Conservation (phyloP, 64 coral and sea anemone species). For the Platygyra sinensis region DNA sequence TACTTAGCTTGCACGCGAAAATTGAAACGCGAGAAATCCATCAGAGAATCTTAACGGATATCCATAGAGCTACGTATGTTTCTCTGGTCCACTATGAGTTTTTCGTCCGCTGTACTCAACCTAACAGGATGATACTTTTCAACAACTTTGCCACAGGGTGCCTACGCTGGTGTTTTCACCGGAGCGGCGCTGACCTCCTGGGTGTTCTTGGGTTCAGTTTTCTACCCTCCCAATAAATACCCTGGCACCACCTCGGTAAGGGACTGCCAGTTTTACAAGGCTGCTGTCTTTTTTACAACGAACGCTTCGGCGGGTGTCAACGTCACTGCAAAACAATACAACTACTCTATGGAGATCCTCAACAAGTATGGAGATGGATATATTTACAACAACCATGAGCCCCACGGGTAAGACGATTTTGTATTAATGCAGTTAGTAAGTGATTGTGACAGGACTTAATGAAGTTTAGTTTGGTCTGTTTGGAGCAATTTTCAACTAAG, state of each 20-base stretch:
- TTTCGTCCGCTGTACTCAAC: too few relatives aligned
- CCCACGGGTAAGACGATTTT: too few relatives aligned
- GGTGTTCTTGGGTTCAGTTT: slow-evolving; percentile 77
- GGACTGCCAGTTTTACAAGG: slow-evolving; percentile 63
- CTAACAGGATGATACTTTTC: background rate
- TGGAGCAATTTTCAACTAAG: too few relatives aligned
- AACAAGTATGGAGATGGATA: slow-evolving; percentile 53
- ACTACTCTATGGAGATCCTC: background rate
- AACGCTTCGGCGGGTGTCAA: background rate
- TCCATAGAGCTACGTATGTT: too few relatives aligned
- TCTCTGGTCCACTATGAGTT: too few relatives aligned
- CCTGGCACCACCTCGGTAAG: slow-evolving; percentile 55
- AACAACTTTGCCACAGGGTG: slow-evolving; percentile 38
- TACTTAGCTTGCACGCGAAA: too few relatives aligned
- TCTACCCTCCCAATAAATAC: slow-evolving; percentile 78
- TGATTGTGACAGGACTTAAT: too few relatives aligned
- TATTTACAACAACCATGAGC: slow-evolving; percentile 61
- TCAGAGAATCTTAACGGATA: too few relatives aligned
- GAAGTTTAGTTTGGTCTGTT: too few relatives aligned
- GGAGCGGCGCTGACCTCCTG: slow-evolving; percentile 58
- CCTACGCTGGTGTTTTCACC: slow-evolving; percentile 76
- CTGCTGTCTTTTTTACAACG: background rate
- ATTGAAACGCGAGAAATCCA: too few relatives aligned
- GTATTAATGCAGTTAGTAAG: too few relatives aligned
- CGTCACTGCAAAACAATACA: background rate